phyloP scores from a whole-genome alignment of 1,140 invertebrate genomes.

The Proctacanthus coquilletti region DNA sequence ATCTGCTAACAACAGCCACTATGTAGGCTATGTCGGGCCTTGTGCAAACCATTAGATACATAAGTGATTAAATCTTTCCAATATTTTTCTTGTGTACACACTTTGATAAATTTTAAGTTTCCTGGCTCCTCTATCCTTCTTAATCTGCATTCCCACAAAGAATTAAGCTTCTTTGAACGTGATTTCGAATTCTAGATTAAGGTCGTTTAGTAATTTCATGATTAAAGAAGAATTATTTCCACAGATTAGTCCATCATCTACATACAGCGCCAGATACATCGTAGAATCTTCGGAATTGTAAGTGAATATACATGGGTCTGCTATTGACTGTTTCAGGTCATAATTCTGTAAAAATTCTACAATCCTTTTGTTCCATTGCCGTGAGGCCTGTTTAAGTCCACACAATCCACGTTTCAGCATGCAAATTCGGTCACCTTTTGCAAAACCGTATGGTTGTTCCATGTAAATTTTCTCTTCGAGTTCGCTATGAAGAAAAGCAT shows the following conservation, averaged over 20 bases:
- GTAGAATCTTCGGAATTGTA: conserved; percentile 1
- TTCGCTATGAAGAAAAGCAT: conserved; percentile 25
- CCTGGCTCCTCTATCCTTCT: no score
- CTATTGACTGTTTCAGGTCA: conserved; percentile 5
- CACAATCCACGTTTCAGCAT: conserved; percentile 27
- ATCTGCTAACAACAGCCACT: conserved; percentile 18
- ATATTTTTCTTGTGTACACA: conserved; percentile 4
- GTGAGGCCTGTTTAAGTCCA: conserved; percentile 29
- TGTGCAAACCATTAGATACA: conserved; percentile 24
- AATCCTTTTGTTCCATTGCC: conserved; percentile 24
- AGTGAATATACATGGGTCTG: conserved; percentile 11
- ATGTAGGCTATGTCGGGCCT: conserved; percentile 27
- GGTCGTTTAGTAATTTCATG: neutral
- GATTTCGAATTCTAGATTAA: neutral
- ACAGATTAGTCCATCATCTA: conserved; percentile 13
- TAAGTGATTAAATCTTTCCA: conserved; percentile 20
- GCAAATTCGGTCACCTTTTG: conserved; percentile 11
- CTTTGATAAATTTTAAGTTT: conserved; percentile 1
- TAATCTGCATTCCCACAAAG: no score
- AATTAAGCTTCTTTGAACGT: no score
- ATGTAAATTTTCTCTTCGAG: conserved; percentile 28
- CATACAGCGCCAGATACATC: conserved; percentile 7
- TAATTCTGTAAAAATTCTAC: conserved; percentile 7
- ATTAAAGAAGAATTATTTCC: conserved; percentile 5
- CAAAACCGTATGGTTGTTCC: conserved; percentile 20